Conservation (phyloP, 2,888 invertebrate genomes). For the Drosophila rubida region DNA sequence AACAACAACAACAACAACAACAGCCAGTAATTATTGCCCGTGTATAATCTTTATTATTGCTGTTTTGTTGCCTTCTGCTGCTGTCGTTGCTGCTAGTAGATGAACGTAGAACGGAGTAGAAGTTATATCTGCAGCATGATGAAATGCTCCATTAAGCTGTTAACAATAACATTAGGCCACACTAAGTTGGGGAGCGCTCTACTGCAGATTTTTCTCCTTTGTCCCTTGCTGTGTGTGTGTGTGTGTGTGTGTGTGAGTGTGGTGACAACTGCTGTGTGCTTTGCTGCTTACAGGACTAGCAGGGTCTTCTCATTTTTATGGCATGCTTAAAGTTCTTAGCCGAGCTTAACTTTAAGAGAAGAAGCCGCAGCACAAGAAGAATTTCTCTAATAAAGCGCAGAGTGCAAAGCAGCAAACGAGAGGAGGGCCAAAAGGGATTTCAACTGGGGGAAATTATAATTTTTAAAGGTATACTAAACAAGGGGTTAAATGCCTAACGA, state of each 20-base stretch:
- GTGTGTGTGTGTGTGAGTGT: background rate
- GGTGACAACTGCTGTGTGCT: constrained; percentile 20
- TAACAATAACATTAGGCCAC: constrained; percentile 72
- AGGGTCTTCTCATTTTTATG: constrained; percentile 35
- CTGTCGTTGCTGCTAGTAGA: constrained; percentile 9
- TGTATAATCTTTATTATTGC: constrained; percentile 79
- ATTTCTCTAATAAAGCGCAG: constrained; percentile 36
- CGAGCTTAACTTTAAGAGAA: constrained; percentile 33
- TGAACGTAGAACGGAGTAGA: constrained; percentile 26
- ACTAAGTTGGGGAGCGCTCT: constrained; percentile 42
- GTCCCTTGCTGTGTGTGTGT: constrained; percentile 25
- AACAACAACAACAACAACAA: constrained; percentile 27
- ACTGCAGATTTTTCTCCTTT: constrained; percentile 30
- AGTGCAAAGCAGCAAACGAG: constrained; percentile 1
- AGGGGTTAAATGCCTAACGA: background rate
- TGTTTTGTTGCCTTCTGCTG: constrained; percentile 48
- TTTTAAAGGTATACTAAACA: background rate
- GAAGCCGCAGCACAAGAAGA: constrained; percentile 8
- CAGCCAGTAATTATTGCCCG: constrained; percentile 76
- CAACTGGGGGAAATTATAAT: background rate
- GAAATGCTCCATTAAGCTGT: constrained; percentile 79
- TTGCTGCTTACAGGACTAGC: constrained; percentile 17
- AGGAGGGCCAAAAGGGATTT: background rate
- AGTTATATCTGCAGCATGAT: constrained; percentile 59
- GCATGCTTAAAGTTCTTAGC: constrained; percentile 40